Evolutionary conservation across 1,140 invertebrate species (phyloP).

Genomic region (Diploscapter pachys): DNA sequence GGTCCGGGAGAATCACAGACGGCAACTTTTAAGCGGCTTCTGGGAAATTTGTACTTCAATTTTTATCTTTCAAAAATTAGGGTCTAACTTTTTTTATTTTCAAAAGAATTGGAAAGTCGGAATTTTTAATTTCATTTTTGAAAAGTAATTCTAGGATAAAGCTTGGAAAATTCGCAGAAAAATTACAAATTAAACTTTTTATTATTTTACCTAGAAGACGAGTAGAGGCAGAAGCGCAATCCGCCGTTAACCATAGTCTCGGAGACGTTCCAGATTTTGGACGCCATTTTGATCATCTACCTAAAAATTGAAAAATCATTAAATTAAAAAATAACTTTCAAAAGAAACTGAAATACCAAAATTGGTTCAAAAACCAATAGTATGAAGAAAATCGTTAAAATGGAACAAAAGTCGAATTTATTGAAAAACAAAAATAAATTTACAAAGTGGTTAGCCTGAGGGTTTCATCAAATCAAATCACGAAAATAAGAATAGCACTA

Average conservation of each 20-base stretch:
- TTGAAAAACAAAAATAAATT: background rate
- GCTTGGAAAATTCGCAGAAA: too few relatives aligned
- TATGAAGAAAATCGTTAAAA: slow-evolving; percentile 11
- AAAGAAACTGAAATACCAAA: slow-evolving; percentile 9
- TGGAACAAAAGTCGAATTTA: background rate
- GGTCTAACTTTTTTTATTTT: background rate
- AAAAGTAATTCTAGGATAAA: too few relatives aligned
- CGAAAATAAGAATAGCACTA: slow-evolving; percentile 2
- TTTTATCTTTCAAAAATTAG: slow-evolving; percentile 10
- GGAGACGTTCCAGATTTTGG: slow-evolving; percentile 11
- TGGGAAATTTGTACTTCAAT: slow-evolving; percentile 1
- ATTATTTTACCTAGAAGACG: background rate
- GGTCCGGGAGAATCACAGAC: slow-evolving; percentile 80
- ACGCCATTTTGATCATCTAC: slow-evolving; percentile 5
- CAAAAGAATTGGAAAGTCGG: too few relatives aligned
- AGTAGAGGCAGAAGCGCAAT: slow-evolving; percentile 9
- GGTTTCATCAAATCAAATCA: slow-evolving; percentile 6
- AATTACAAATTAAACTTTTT: too few relatives aligned
- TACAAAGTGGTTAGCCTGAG: background rate
- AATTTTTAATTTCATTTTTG: too few relatives aligned
- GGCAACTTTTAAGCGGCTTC: slow-evolving; percentile 61
- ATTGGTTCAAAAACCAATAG: slow-evolving; percentile 18
- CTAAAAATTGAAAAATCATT: background rate
- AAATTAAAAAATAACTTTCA: slow-evolving; percentile 23
- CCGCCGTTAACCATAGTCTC: slow-evolving; percentile 34